Conservation (phyloP, 2,888 invertebrate species). For the Leptarthrus brevirostris region DNA sequence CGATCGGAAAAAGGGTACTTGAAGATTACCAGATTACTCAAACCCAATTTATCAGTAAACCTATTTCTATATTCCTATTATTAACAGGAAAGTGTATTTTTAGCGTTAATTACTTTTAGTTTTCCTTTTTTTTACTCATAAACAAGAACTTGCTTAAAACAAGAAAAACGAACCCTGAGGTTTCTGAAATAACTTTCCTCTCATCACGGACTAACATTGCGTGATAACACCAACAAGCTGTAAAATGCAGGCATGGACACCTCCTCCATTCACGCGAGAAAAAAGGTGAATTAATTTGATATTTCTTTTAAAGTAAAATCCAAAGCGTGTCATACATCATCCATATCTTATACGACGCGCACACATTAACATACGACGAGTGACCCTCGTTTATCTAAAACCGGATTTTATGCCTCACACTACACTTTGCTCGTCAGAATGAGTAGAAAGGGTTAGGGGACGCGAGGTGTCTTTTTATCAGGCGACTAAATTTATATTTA, state of each 20-base stretch:
- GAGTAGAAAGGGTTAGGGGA: slow-evolving; percentile 11
- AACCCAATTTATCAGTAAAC: no score
- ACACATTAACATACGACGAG: not conserved
- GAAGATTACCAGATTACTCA: no score
- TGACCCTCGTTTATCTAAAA: slow-evolving; percentile 38
- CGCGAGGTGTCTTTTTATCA: slow-evolving; percentile 13
- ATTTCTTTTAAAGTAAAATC: slow-evolving; percentile 12
- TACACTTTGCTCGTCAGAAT: not conserved
- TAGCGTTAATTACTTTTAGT: no score
- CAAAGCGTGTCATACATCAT: slow-evolving; percentile 45
- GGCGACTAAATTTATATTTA: slow-evolving; percentile 38
- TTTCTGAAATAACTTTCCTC: no score
- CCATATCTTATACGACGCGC: slow-evolving; percentile 15
- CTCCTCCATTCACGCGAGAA: slow-evolving; percentile 8
- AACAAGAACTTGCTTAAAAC: no score
- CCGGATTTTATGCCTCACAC: slow-evolving; percentile 42
- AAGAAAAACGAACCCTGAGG: no score
- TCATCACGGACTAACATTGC: no score
- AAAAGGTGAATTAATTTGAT: slow-evolving; percentile 25
- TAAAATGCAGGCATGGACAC: slow-evolving; percentile 29
- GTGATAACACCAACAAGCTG: slow-evolving; percentile 35
- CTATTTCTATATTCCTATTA: no score
- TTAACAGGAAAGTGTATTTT: no score
- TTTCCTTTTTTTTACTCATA: no score
- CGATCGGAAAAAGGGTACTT: no score